phyloP scores from a whole-genome alignment of 2,888 invertebrate species.

The Lamproptera curius region DNA sequence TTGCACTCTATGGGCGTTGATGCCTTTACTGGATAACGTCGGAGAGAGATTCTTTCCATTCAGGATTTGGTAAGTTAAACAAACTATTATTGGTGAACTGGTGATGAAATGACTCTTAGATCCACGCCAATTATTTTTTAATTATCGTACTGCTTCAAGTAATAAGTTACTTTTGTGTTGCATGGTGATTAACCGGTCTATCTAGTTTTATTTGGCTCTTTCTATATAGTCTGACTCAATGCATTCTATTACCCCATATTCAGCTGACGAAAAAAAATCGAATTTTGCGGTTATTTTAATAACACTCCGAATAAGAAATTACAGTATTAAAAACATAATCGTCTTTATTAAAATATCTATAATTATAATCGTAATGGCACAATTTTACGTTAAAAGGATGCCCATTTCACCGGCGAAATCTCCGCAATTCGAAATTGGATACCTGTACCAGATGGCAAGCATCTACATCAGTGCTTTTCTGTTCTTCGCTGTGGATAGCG shows the following conservation, averaged over 20 bases:
- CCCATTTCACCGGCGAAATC: constrained; percentile 48
- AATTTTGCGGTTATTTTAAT: too few relatives aligned
- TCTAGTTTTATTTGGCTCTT: neutral
- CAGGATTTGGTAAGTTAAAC: constrained; percentile 62
- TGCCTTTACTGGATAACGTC: constrained; percentile 51
- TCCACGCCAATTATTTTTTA: too few relatives aligned
- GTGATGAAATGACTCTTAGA: too few relatives aligned
- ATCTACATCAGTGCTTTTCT: constrained; percentile 56
- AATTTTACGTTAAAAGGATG: constrained; percentile 47
- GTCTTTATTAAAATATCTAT: too few relatives aligned
- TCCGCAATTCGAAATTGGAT: constrained; percentile 55
- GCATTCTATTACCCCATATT: neutral
- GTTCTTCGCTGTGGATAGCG: constrained; percentile 60
- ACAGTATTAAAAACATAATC: too few relatives aligned
- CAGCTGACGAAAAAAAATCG: neutral
- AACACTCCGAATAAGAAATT: too few relatives aligned
- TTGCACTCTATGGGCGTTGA: constrained; percentile 54
- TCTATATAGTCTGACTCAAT: neutral
- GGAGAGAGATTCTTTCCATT: constrained; percentile 55
- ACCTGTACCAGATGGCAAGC: constrained; percentile 52
- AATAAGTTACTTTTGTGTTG: neutral
- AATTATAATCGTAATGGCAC: too few relatives aligned
- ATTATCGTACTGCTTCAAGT: neutral
- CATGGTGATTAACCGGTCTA: neutral
- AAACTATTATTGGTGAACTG: too few relatives aligned